A percentile compares a stretch with the other conserved stretches of the same genome.
Evolutionary conservation across 2,113 vertebrate genomes (phyloP).

Genomic region (Epinephelus lanceolatus): DNA sequence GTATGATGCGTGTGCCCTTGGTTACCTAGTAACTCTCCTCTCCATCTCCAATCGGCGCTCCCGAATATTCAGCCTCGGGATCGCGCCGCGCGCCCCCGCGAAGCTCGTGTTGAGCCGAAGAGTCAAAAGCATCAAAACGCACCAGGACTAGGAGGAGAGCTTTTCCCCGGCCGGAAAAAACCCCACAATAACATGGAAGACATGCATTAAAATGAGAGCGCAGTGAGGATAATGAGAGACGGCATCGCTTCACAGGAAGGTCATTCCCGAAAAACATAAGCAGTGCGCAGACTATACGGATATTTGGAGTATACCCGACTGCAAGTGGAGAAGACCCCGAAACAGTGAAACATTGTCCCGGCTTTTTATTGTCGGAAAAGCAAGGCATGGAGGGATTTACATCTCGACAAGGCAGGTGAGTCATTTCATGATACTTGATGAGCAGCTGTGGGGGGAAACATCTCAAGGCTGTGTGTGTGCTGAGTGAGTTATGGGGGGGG

Average conservation of each 20-base stretch:
- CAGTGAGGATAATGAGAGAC: constrained; percentile 71
- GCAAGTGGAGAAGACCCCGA: constrained; percentile 60
- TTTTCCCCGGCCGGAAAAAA: constrained; percentile 28
- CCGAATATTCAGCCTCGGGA: constrained; percentile 65
- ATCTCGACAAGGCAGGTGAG: constrained; percentile 85
- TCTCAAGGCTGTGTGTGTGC: constrained; percentile 34
- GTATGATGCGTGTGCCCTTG: constrained; percentile 81
- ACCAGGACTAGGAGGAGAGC: constrained; percentile 71
- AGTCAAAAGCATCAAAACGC: constrained; percentile 79
- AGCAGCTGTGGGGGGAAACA: neutral
- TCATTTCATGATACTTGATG: constrained; percentile 66
- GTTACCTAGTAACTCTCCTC: constrained; percentile 88
- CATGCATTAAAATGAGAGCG: constrained; percentile 58
- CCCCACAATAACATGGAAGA: constrained; percentile 24
- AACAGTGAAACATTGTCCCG: constrained; percentile 53
- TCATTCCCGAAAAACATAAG: constrained; percentile 59
- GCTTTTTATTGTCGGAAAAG: constrained; percentile 59
- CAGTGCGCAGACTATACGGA: constrained; percentile 62
- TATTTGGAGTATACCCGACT: constrained; percentile 77
- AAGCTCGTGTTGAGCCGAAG: constrained; percentile 74
- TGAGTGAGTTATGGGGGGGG: constrained; percentile 43
- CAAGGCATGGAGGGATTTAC: constrained; percentile 81
- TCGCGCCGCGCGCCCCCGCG: constrained; percentile 84
- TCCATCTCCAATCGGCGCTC: constrained; percentile 81
- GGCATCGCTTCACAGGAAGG: constrained; percentile 62